Percentiles rank a stretch among this genome's conserved stretches.
Evolutionary conservation across 2,888 invertebrate genomes (phyloP).

Genomic region (Dicycla oo): DNA sequence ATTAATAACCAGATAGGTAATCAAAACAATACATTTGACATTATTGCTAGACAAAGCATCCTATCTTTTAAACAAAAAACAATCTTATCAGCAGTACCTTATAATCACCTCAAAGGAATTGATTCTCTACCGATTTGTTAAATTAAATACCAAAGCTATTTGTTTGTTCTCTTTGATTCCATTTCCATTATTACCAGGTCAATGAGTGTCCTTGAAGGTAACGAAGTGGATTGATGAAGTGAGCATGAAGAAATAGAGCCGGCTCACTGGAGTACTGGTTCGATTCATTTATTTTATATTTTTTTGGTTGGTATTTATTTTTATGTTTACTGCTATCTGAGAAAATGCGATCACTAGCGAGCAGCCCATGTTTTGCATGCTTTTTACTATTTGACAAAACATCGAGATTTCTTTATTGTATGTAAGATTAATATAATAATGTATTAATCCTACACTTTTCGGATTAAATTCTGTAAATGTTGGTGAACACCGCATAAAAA

Average conservation of each 20-base stretch:
- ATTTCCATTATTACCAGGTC: slow-evolving; percentile 58
- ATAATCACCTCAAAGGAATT: slow-evolving; percentile 45
- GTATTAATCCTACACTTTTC: too few relatives aligned
- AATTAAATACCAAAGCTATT: slow-evolving; percentile 54
- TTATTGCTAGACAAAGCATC: too few relatives aligned
- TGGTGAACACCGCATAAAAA: background rate
- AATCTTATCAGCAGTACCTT: background rate
- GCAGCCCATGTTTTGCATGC: too few relatives aligned
- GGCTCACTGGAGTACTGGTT: background rate
- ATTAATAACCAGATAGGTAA: background rate
- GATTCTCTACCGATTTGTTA: slow-evolving; percentile 49
- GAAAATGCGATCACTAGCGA: background rate
- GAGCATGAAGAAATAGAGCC: slow-evolving; percentile 24
- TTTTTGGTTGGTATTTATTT: slow-evolving; percentile 10
- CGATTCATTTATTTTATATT: slow-evolving; percentile 31
- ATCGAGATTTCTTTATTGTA: background rate
- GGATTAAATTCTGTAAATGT: background rate
- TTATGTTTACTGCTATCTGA: background rate
- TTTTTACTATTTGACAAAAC: background rate
- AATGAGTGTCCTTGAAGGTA: slow-evolving; percentile 38
- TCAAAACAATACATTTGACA: background rate
- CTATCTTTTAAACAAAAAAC: background rate
- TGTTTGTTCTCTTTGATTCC: slow-evolving; percentile 57
- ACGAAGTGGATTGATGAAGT: slow-evolving; percentile 44
- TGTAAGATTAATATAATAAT: background rate